A percentile compares a stretch with the other conserved stretches of the same genome.
Conservation (phyloP, 2,888 invertebrate species). For the Protonemura montana region DNA sequence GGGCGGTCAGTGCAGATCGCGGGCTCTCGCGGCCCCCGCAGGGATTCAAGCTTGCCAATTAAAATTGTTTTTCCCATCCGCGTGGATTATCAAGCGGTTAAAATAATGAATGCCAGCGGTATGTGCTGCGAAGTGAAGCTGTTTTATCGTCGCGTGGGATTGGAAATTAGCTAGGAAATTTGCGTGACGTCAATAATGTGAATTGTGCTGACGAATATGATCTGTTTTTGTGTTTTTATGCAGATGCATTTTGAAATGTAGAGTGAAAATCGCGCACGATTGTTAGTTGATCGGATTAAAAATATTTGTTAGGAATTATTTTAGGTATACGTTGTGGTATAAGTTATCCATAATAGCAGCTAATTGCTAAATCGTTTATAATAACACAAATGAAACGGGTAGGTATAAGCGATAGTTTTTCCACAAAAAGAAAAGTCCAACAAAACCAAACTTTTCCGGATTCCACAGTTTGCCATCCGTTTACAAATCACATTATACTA, state of each 20-base stretch:
- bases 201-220: not conserved
- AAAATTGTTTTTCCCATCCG: slow-evolving; percentile 38
- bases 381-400: not conserved
- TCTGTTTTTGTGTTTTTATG: no score
- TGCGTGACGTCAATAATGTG: not conserved
- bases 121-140: not conserved
- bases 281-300: not conserved
- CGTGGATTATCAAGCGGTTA: slow-evolving; percentile 30
- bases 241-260: no score
- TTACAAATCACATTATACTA: not conserved
- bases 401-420: no score
- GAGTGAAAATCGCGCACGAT: not conserved
- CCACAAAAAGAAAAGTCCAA: not conserved
- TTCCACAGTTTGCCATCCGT: not conserved
- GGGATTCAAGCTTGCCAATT: slow-evolving; percentile 36
- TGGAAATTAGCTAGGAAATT: not conserved
- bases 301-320: not conserved
- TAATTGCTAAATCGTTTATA: no score
- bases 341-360: no score
- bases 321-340: no score
- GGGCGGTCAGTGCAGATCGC: not conserved
- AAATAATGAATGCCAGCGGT: slow-evolving; percentile 25
- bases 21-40: not conserved
- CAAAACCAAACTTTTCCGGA: not conserved
- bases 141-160: not conserved